A percentile compares a stretch with the other conserved stretches of the same genome.
phyloP scores from a whole-genome alignment of 2,888 invertebrate genomes.

The Ennomos erosarius region DNA sequence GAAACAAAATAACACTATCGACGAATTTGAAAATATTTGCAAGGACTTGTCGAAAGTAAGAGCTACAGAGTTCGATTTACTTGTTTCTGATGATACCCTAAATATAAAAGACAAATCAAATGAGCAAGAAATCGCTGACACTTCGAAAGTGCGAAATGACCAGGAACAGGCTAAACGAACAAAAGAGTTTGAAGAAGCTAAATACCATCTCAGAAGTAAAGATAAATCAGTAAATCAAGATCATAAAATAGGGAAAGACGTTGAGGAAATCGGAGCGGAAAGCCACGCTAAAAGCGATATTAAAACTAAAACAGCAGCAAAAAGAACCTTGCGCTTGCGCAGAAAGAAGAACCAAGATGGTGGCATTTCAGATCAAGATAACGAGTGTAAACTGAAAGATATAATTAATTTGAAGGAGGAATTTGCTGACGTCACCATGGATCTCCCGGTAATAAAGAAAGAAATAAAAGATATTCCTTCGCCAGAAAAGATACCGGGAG shows the following conservation, averaged over 20 bases:
- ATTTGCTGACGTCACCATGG: conserved; percentile 72
- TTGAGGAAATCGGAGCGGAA: conserved; percentile 48
- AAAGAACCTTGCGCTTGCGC: conserved; percentile 61
- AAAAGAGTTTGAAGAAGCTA: conserved; percentile 40
- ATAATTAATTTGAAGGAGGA: conserved; percentile 71
- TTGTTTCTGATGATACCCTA: conserved; percentile 45
- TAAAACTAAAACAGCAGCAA: conserved; percentile 46
- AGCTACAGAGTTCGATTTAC: conserved; percentile 70
- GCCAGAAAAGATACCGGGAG: conserved; percentile 56
- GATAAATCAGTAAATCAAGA: conserved; percentile 25
- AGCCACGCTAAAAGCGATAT: conserved; percentile 53
- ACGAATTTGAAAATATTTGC: conserved; percentile 73
- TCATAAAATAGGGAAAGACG: conserved; percentile 34
- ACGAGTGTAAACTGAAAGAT: conserved; percentile 64
- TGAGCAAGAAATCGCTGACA: conserved; percentile 23
- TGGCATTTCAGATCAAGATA: conserved; percentile 45
- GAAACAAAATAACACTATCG: conserved; percentile 59
- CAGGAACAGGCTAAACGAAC: conserved; percentile 14
- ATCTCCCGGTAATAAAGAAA: conserved; percentile 59
- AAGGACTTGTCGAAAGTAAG: conserved; percentile 66
- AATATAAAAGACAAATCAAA: conserved; percentile 25
- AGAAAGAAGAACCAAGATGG: conserved; percentile 53
- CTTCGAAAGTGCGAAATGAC: conserved; percentile 1
- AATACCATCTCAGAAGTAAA: conserved; percentile 67
- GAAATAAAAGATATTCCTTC: conserved; percentile 65